Conservation (phyloP, 2,797 vertebrate genomes). For the Sebastes taczanowskii region DNA sequence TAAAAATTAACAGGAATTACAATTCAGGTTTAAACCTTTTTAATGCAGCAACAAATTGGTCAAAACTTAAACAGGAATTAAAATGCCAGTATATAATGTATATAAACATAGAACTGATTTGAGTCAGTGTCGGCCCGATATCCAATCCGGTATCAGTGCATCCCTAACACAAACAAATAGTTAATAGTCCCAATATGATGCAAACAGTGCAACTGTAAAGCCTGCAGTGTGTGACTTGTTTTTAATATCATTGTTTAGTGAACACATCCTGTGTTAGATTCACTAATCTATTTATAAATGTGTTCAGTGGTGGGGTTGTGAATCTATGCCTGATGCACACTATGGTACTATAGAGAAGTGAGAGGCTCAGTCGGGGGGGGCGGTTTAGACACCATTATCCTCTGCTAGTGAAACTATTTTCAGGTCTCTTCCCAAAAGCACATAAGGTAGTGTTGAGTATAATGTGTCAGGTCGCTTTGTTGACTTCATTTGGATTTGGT, state of each 20-base stretch:
- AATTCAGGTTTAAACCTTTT: no score
- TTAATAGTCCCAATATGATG: neutral
- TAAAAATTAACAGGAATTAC: no score
- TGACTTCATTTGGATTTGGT: neutral
- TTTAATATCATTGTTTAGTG: neutral
- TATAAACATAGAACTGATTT: no score
- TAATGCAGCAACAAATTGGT: no score
- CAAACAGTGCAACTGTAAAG: neutral
- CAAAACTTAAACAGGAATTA: no score
- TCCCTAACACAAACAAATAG: neutral
- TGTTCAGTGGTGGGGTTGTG: neutral
- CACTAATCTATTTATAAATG: neutral
- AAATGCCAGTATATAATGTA: no score
- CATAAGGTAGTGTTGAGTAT: neutral
- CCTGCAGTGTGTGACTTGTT: neutral
- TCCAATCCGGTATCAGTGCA: no score
- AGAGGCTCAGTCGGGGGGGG: neutral
- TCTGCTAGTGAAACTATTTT: slow-evolving; percentile 18
- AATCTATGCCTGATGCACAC: neutral
- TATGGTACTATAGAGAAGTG: neutral
- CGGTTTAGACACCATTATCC: neutral
- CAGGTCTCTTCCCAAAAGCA: neutral
- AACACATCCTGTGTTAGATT: neutral
- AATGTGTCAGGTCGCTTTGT: neutral
- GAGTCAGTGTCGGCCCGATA: no score